Conservation (phyloP, 2,797 vertebrate genomes). For the Clamator glandarius region DNA sequence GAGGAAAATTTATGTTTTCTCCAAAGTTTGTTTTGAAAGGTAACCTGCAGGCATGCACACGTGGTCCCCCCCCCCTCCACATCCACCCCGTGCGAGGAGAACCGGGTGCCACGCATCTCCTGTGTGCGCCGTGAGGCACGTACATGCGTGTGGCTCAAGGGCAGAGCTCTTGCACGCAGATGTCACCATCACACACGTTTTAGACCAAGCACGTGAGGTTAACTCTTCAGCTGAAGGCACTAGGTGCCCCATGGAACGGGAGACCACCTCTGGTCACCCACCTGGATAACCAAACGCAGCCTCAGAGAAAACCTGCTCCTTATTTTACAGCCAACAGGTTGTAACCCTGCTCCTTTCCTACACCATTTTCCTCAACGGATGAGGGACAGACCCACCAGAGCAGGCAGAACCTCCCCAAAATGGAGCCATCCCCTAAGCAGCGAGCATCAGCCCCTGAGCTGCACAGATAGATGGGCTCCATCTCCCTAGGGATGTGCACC, state of each 20-base stretch:
- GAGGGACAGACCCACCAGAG: background rate
- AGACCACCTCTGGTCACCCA: background rate
- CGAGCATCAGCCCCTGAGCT: background rate
- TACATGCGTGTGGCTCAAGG: background rate
- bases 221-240: background rate
- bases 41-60: background rate
- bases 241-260: background rate
- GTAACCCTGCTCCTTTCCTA: background rate
- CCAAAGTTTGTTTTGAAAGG: slow-evolving; percentile 67
- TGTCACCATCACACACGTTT: background rate
- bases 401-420: background rate
- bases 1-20: slow-evolving; percentile 49
- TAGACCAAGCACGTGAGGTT: accelerated
- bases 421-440: background rate
- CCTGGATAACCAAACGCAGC: background rate
- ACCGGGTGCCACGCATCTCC: background rate
- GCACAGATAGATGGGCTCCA: accelerated
- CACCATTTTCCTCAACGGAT: accelerated
- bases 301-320: background rate
- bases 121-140: background rate
- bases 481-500: background rate
- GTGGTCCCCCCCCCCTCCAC: background rate
- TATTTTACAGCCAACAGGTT: accelerated
- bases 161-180: accelerated
- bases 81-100: background rate